Percentiles rank a stretch among this genome's conserved stretches.
Evolutionary conservation across 2,888 invertebrate genomes (phyloP).

Genomic region (Eupithecia exiguata): DNA sequence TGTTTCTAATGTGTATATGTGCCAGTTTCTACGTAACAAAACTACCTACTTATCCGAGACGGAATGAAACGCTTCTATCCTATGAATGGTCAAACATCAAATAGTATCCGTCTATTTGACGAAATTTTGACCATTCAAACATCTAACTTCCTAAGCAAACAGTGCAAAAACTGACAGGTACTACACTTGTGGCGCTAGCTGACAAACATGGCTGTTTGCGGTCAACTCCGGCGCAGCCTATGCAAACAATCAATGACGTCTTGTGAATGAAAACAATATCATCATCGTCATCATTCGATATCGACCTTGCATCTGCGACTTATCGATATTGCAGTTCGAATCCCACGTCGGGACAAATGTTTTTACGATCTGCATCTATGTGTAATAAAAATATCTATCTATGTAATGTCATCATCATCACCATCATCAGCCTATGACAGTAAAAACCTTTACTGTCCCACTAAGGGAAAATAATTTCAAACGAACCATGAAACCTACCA

Average conservation of each 20-base stretch:
- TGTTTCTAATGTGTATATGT: neutral
- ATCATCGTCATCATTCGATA: slow-evolving; percentile 21
- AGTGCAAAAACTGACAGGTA: slow-evolving; percentile 69
- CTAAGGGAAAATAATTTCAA: neutral
- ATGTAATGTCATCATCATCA: too few relatives aligned
- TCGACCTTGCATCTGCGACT: too few relatives aligned
- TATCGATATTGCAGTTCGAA: too few relatives aligned
- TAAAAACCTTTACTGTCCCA: too few relatives aligned
- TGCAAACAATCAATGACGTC: slow-evolving; percentile 64
- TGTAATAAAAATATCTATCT: too few relatives aligned
- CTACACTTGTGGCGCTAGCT: slow-evolving; percentile 76
- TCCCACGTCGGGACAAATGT: too few relatives aligned
- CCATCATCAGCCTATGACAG: too few relatives aligned
- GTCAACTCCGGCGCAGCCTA: slow-evolving; percentile 68
- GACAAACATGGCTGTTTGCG: slow-evolving; percentile 57
- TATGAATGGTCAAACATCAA: neutral
- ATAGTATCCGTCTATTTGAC: slow-evolving; percentile 1
- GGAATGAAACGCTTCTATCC: neutral
- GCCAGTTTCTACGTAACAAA: neutral
- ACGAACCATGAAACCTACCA: neutral
- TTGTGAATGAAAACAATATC: slow-evolving; percentile 68
- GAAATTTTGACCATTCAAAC: slow-evolving; percentile 38
- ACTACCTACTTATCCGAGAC: neutral
- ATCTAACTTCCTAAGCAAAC: slow-evolving; percentile 62
- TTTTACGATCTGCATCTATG: too few relatives aligned